A percentile compares a stretch with the other conserved stretches of the same genome.
Conservation (phyloP, 2,888 invertebrate species). For the Cremastinae sp. region DNA sequence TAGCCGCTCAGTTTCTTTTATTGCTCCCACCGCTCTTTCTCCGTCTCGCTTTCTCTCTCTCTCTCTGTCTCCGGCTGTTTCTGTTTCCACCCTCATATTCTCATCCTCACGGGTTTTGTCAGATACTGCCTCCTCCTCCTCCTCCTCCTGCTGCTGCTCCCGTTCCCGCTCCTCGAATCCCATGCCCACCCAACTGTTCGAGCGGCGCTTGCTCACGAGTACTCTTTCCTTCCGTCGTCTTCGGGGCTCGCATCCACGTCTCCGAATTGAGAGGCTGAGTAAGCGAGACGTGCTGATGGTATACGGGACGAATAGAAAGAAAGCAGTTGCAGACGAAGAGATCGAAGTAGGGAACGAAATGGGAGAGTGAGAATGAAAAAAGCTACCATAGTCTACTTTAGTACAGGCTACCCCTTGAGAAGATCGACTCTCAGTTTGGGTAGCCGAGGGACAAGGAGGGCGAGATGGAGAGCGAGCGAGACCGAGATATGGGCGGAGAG, state of each 20-base stretch:
- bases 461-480: conserved; percentile 10
- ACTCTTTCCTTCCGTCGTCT: conserved; percentile 44
- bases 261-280: conserved; percentile 52
- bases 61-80: conserved; percentile 39
- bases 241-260: conserved; percentile 46
- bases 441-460: conserved; percentile 24
- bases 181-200: conserved; percentile 51
- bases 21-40: conserved; percentile 43
- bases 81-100: conserved; percentile 51
- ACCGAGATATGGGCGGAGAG: too few relatives aligned
- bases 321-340: conserved; percentile 24
- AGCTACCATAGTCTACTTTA: conserved; percentile 26
- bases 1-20: conserved; percentile 60
- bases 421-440: conserved; percentile 55
- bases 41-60: conserved; percentile 58
- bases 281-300: conserved; percentile 47
- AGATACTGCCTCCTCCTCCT: conserved; percentile 46
- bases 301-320: conserved; percentile 35
- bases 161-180: too few relatives aligned
- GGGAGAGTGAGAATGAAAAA: conserved; percentile 49
- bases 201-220: conserved; percentile 54
- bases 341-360: conserved; percentile 43
- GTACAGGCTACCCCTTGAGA: conserved; percentile 47
- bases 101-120: conserved; percentile 42
- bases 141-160: too few relatives aligned